Conservation (phyloP, 2,113 vertebrate species). For the Poecile atricapillus region DNA sequence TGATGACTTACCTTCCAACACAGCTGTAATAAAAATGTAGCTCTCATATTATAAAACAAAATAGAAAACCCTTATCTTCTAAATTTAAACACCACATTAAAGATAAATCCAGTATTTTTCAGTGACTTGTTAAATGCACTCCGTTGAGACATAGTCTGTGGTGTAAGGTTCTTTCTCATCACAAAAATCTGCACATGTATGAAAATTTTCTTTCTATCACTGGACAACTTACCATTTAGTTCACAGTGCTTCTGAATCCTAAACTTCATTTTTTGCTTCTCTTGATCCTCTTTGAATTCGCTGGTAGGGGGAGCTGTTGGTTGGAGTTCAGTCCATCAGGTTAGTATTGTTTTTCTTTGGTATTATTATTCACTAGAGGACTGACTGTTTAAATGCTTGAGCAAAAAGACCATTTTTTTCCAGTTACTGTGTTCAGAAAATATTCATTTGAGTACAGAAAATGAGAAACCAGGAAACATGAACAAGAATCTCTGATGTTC, state of each 20-base stretch:
- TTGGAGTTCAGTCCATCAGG: neutral
- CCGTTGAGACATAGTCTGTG: neutral
- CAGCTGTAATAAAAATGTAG: neutral
- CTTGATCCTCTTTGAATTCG: neutral
- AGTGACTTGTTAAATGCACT: neutral
- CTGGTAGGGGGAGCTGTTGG: conserved; percentile 57
- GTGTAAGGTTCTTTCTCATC: neutral
- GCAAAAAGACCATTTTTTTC: neutral
- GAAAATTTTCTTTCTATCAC: neutral
- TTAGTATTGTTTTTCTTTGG: conserved; percentile 28
- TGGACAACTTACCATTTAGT: neutral
- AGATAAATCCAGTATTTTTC: neutral
- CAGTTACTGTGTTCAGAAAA: conserved; percentile 38
- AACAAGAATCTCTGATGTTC: neutral
- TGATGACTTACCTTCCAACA: neutral
- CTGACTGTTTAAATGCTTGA: conserved; percentile 38
- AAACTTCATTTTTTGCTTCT: neutral
- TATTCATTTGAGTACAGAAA: conserved; percentile 12
- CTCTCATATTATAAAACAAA: neutral
- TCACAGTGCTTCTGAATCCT: neutral
- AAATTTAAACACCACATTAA: neutral
- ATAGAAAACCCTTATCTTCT: neutral
- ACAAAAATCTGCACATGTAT: neutral
- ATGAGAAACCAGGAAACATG: conserved; percentile 1
- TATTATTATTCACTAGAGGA: conserved; percentile 41